phyloP scores from a whole-genome alignment of 2,888 invertebrate genomes.

The Morpho deidamia region DNA sequence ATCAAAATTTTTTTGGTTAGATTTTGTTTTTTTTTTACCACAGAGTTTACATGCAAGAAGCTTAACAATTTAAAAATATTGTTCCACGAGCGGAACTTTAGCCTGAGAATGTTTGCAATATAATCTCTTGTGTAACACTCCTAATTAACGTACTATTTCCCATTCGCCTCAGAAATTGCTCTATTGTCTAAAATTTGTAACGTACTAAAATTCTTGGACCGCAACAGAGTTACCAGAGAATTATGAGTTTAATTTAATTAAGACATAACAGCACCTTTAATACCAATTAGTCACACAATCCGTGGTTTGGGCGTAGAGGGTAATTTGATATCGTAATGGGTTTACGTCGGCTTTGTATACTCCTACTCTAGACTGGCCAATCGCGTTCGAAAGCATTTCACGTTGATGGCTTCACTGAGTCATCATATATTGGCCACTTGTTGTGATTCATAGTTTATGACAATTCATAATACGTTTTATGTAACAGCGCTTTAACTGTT shows the following conservation, averaged over 20 bases:
- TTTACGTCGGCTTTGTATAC: conserved; percentile 64
- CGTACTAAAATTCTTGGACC: conserved; percentile 63
- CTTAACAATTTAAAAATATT: conserved; percentile 16
- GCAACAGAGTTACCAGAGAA: conserved; percentile 56
- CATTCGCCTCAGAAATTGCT: conserved; percentile 63
- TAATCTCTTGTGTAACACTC: conserved; percentile 46
- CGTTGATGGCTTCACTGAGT: conserved; percentile 59
- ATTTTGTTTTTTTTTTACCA: conserved; percentile 1
- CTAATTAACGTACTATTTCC: conserved; percentile 63
- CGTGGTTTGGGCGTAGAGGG: conserved; percentile 67
- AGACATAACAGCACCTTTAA: conserved; percentile 72
- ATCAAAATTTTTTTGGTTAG: background rate
- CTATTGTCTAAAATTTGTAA: conserved; percentile 70
- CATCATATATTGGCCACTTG: conserved; percentile 57
- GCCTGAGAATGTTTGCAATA: conserved; percentile 29
- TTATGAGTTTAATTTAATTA: conserved; percentile 74
- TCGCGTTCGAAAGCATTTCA: conserved; percentile 41
- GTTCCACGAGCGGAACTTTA: conserved; percentile 15
- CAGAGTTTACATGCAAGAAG: conserved; percentile 3
- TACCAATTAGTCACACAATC: conserved; percentile 74
- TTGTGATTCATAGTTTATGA: conserved; percentile 38
- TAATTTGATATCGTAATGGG: conserved; percentile 71
- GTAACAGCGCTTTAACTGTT: background rate
- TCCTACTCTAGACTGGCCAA: conserved; percentile 62
- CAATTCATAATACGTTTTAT: conserved; percentile 4